Percentiles rank a stretch among this genome's conserved stretches.
phyloP scores from a whole-genome alignment of 2,797 vertebrate species.

The Amblyraja radiata region DNA sequence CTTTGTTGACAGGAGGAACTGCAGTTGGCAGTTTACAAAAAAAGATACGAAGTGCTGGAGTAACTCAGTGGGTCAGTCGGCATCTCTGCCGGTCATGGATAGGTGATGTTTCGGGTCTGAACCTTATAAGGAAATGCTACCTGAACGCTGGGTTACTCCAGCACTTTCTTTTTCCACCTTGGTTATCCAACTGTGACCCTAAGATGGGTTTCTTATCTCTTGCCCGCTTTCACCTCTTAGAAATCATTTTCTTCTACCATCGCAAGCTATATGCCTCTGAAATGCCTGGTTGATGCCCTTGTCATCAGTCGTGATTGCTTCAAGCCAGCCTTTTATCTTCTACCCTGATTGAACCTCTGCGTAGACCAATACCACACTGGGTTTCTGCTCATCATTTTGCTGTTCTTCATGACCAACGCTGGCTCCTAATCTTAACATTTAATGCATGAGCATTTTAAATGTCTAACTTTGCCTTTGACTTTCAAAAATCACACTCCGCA shows the following conservation, averaged over 20 bases:
- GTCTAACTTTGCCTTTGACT: too few relatives aligned
- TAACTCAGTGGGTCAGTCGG: too few relatives aligned
- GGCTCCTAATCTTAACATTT: background rate
- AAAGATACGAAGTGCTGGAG: too few relatives aligned
- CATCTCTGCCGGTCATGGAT: too few relatives aligned
- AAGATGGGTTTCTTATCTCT: background rate
- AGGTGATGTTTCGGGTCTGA: too few relatives aligned
- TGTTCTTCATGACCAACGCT: background rate
- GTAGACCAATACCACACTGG: background rate
- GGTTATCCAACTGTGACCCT: background rate
- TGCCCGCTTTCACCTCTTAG: background rate
- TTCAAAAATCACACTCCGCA: too few relatives aligned
- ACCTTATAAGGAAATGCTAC: too few relatives aligned
- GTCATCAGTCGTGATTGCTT: background rate
- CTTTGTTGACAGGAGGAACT: background rate
- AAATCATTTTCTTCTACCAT: background rate
- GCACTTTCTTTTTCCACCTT: too few relatives aligned
- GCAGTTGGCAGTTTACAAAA: too few relatives aligned
- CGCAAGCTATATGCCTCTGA: background rate
- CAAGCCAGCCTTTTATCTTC: background rate
- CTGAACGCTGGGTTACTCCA: too few relatives aligned
- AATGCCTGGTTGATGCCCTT: background rate
- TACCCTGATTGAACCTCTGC: background rate
- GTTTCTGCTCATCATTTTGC: background rate
- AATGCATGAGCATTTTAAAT: too few relatives aligned